Evolutionary conservation across 2,797 vertebrate species (phyloP).

Genomic region (Acanthornis magna): DNA sequence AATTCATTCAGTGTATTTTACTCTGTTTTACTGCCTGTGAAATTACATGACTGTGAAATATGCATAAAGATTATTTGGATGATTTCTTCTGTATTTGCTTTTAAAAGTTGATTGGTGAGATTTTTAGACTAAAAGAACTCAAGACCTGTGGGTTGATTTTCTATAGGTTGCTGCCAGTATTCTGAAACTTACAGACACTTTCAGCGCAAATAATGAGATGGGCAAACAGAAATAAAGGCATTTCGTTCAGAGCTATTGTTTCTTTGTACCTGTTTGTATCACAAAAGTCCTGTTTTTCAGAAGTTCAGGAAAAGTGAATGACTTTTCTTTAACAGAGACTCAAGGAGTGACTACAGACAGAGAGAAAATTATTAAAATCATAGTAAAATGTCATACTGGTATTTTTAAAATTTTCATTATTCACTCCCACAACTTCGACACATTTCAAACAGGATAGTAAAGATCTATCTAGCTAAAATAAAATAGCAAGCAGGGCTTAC

Average conservation of each 20-base stretch:
- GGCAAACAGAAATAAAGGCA: background rate
- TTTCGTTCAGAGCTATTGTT: background rate
- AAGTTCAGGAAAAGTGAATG: background rate
- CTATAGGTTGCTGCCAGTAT: background rate
- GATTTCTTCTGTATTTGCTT: background rate
- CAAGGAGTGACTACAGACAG: background rate
- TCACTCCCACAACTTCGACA: background rate
- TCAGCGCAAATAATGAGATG: background rate
- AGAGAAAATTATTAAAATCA: background rate
- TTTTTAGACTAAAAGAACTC: background rate
- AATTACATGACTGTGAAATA: background rate
- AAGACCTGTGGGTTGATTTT: background rate
- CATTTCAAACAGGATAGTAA: background rate
- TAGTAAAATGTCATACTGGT: background rate
- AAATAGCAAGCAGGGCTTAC: background rate
- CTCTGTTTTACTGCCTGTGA: background rate
- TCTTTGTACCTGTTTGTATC: background rate
- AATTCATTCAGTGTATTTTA: background rate
- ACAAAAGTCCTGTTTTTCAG: background rate
- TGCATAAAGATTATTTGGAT: background rate
- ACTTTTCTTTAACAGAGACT: background rate
- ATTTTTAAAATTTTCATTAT: background rate
- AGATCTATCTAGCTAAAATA: background rate
- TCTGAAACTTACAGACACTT: background rate
- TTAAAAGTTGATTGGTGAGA: background rate